A percentile compares a stretch with the other conserved stretches of the same genome.
phyloP scores from a whole-genome alignment of 2,113 vertebrate species.

The Muscicapa adusta region DNA sequence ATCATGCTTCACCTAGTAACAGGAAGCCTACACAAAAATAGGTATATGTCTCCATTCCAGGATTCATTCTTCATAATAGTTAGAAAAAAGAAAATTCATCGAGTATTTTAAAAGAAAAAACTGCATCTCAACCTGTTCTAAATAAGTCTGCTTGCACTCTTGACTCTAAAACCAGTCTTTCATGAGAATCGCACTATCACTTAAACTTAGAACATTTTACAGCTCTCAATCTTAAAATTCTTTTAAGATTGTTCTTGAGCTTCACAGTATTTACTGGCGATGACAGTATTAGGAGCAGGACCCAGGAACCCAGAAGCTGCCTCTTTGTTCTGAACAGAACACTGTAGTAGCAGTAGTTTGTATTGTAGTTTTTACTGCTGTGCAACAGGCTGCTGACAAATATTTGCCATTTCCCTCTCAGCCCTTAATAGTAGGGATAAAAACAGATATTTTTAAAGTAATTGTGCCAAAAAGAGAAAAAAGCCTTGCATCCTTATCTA shows the following conservation, averaged over 20 bases:
- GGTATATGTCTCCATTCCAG: background rate
- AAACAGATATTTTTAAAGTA: conserved; percentile 3
- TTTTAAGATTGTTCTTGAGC: background rate
- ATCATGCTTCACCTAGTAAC: background rate
- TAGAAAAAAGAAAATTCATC: background rate
- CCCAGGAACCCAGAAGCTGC: background rate
- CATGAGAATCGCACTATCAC: background rate
- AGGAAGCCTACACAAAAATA: background rate
- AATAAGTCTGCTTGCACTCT: background rate
- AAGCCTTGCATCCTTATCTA: background rate
- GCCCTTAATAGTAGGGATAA: background rate
- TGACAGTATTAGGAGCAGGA: background rate
- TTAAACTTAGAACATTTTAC: background rate
- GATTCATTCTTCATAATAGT: background rate
- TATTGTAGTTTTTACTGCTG: background rate
- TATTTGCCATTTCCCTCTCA: background rate
- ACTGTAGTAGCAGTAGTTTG: background rate
- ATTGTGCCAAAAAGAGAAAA: background rate
- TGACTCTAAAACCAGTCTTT: background rate
- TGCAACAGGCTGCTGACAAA: background rate
- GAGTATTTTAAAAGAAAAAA: background rate
- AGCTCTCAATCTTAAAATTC: background rate
- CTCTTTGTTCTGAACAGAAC: background rate
- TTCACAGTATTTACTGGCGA: background rate
- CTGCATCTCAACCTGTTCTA: background rate